Evolutionary conservation across 1,140 invertebrate species (phyloP), one percentile per base, ranked within the genome.

Genomic region (Temnothorax nylanderi): DNA sequence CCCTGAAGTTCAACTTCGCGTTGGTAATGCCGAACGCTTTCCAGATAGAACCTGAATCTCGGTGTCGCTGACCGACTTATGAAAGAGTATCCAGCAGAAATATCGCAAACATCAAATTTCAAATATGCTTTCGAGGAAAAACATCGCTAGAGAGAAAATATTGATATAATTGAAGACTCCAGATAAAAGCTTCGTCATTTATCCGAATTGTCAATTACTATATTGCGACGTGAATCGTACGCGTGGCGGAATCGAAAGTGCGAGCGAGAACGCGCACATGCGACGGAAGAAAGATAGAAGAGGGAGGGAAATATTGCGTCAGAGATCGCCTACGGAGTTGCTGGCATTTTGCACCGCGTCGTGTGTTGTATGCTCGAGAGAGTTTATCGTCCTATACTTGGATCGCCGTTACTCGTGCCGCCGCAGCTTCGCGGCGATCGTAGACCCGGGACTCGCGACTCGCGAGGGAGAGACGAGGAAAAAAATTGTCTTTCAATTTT

Each of bases 281-380:
- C 18, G 56, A 54, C 58, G 62, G 21, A 56, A 89, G 60, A 88
- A 51, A 81, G 71, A 78, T 8, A 8, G 51, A 76, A 47, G 51
- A 76, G 67, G 56, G 78, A 87, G 87, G 56, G 82, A 88, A 67
- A 84, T 58, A 58, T 93, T 92, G 91, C 92, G 72, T 92, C 91
- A 93, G 88, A 92, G 87, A 91, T 89, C 92, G 88, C 62, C 65
- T 77, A 58, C 84, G 65, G 89, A 91, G 88, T 85, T 78, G 91
- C 90, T 93, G 92, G 91, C 92, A 93, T 93, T 93, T 93, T 85
- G 90, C 90, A 77, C 49, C 62, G 58, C 76, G 49, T 69, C 85
- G 85, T 88, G 77, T 56, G 58, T 69, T 74, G 60, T 81, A 69
- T 47, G 81, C 74, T 91, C 87, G 86, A 92, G 86, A 92, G 89